Base-by-base conservation (phyloP, 2,797 vertebrate species). In the Prionace glauca region DNA sequence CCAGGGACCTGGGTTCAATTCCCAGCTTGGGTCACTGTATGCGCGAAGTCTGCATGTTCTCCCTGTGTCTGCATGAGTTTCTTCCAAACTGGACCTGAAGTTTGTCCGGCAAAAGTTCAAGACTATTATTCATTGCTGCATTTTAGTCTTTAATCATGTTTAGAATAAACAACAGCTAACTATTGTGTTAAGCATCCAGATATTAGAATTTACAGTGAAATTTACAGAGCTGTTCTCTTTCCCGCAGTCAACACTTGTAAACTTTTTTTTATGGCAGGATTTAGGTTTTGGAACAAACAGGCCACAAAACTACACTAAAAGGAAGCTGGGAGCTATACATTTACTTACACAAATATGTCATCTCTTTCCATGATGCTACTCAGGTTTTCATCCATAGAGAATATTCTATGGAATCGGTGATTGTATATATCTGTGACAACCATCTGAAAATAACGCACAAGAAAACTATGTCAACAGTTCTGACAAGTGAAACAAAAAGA, bases 361-460 rank as follows among this genome's bases (percentile, higher is more conserved):
- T 99, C 99, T 96, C 98, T 98, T 96, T 99, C 99, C 98, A 99
- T 99, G 97, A 99, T 99, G 97, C 99, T 99, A 98, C 98, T 99
- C 96, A 99, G 97, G 97, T 99, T 99, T 97, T 99, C 99, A 96
- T 99, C 99, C 97, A 98, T 98, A 96, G 98, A 98, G 95, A 99
- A 99, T 98, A 99, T 99, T 96, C 99, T 98, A 96, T 99, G 99
- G 97, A 99, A 99, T 95, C 99, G 98, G 97, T 99, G 99, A 98
- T 99, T 99, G 98, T 99, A 99, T 97, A 99, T 99, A 97, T 99
- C 99, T 14, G 99, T 99, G 96, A 99, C 99, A 97, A 99, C 98
- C 98, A 98, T 98, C 98, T 98, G 96, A 96, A 98, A 97, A 96
- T 94, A 97, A 97, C 32, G 32, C 96, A 95, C 90, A 96, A 41